Evolutionary conservation across 1,140 invertebrate species (phyloP).

Genomic region (Dreissena rostriformis): DNA sequence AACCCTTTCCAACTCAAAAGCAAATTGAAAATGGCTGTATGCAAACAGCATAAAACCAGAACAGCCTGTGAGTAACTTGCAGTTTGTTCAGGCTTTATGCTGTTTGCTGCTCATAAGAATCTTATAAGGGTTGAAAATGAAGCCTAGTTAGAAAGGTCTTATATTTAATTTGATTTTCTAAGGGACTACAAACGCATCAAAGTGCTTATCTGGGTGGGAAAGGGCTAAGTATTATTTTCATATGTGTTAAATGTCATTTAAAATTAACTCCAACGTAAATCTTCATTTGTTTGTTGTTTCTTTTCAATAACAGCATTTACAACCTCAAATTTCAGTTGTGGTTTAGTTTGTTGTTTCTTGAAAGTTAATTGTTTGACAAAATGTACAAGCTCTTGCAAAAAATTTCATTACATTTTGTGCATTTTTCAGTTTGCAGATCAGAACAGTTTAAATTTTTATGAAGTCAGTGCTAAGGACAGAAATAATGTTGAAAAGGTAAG

Average conservation of each 20-base stretch:
- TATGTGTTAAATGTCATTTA: conserved; percentile 2
- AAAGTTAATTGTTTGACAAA: too few species aligned
- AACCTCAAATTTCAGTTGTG: too few species aligned
- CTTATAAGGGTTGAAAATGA: conserved; percentile 48
- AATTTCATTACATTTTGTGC: neutral
- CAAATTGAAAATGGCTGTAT: too few species aligned
- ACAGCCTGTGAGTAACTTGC: too few species aligned
- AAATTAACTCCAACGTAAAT: neutral
- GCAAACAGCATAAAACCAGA: too few species aligned
- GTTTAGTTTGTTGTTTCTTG: too few species aligned
- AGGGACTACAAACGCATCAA: neutral
- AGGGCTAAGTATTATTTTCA: neutral
- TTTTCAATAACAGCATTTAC: too few species aligned
- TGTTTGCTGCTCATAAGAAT: neutral
- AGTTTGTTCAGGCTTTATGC: too few species aligned
- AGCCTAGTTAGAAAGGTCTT: neutral
- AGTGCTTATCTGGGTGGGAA: neutral
- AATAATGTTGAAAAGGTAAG: conserved; percentile 66
- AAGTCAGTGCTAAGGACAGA: conserved; percentile 63
- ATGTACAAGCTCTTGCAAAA: too few species aligned
- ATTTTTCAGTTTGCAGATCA: conserved; percentile 63
- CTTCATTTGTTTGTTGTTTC: too few species aligned
- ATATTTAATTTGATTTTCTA: neutral
- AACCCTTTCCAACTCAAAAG: too few species aligned
- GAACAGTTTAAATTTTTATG: conserved; percentile 61